Evolutionary conservation across 2,113 vertebrate genomes (phyloP), one percentile per base, ranked within the genome.

Genomic region (Gallinago undulata): DNA sequence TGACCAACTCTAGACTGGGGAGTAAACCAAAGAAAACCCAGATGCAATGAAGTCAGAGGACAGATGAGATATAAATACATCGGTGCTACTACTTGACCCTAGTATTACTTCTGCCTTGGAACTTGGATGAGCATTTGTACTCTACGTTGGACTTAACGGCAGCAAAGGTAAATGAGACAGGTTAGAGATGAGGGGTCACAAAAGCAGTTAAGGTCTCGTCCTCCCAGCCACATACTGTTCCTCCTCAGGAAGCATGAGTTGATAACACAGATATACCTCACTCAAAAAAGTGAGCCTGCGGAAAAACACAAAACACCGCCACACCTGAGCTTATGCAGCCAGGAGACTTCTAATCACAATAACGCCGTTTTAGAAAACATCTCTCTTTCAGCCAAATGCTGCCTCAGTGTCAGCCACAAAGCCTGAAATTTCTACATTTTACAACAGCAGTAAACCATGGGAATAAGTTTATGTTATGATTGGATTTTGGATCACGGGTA

Each of bases 91-190:
- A n/a, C 10, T 7, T 51, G 27, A 70, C 23, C 7, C 31, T 18
- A 33, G 4, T 51, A 47, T 7, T 68, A 25, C 7, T 79, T 56
- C 59, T 89, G 55, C 31, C 19, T 33, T 50, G 31, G 27, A 78
- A 78, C 16, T 13, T 43, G 50, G 68, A 69, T 43, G 19, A 76
- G 21, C 10, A 53, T 25, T 33, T n/a, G 1, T 27, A 47, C 19
- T 63, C 12, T 4, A 9, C 1, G 0, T 0, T 22, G 13, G 37
- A 31, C 10, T 78, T 28, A 79, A 47, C 1, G 3, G 48, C 45
- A 76, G 39, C n/a, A 57, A 9, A 11, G 35, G 35, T 24, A 31
- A 94, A 59, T 25, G 11, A 25, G 23, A 48, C 13, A 45, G 45
- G 15, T 9, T 28, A 43, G 28, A 82, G 27, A 74, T 59, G 4